Evolutionary conservation across 2,888 invertebrate genomes (phyloP), one percentile per base, ranked within the genome.

Genomic region (Eristalis tenax): DNA sequence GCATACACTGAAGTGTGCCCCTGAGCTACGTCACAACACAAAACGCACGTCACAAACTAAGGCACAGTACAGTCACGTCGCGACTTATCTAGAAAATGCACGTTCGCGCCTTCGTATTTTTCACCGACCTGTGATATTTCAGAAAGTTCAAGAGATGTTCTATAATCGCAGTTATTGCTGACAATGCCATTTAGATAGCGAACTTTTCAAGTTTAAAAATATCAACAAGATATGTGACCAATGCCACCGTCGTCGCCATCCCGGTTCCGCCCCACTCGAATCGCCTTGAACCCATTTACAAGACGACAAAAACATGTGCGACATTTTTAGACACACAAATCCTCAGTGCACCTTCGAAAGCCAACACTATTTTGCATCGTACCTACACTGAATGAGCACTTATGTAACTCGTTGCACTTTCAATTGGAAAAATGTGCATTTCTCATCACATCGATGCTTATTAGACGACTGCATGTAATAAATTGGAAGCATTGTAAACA

Each of bases 371-470:
- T 63, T 8, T 26, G 63, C 63, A 32, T 3, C 28, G 10, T 56
- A n/a, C n/a, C n/a, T n/a, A 26, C 15, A 64, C 57, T 28, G 56
- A 38, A 38, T 11, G 65, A 23, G 13, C 15, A 13, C 28, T 78
- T 78, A 57, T 70, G 70, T 78, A 78, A 78, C 70, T 10, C 38
- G 8, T 15, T n/a, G 66, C 43, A 43, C 40, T 61, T 59, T 43
- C 59, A 10, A 50, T 64, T 32, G 50, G 35, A 43, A 43, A 57
- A 57, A 43, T 28, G 50, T 73, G 40, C 64, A 61, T n/a, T 32
- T 59, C 56, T 23, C 56, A 38, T 22, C 32, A 68, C 43, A 50
- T 50, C 38, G 50, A 50, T n/a, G 22, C 23, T 23, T 15, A 32
- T 35, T 61, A n/a, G 32, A 23, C 13, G 26, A 8, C 32, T 43